Conservation (phyloP, 1,140 invertebrate species). For the Batillaria attramentaria region DNA sequence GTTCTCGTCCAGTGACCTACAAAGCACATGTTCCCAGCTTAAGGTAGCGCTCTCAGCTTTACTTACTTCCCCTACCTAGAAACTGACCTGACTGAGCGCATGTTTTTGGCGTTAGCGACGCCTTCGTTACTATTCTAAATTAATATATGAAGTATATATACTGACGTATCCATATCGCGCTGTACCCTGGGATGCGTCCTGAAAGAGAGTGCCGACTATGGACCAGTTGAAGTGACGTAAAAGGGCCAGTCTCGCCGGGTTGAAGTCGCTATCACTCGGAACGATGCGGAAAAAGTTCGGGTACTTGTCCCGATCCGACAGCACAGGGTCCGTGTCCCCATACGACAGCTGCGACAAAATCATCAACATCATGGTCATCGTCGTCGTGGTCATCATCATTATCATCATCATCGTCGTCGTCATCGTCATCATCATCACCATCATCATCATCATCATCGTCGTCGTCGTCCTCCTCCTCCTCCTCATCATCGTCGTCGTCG, state of each 20-base stretch:
- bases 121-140: too few species aligned
- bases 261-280: slow-evolving; percentile 83
- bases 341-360: slow-evolving; percentile 90
- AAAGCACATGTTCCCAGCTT: too few species aligned
- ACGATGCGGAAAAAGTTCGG: slow-evolving; percentile 86
- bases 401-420: too few species aligned
- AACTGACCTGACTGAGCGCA: too few species aligned
- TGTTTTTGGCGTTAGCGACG: too few species aligned
- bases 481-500: not conserved
- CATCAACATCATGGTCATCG: too few species aligned
- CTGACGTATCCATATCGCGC: slow-evolving; percentile 59
- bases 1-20: too few species aligned
- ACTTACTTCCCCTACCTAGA: too few species aligned
- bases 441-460: not conserved
- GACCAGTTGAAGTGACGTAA: slow-evolving; percentile 97
- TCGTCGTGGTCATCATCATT: not conserved
- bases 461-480: slow-evolving; percentile 13
- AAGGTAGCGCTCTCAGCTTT: too few species aligned
- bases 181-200: slow-evolving; percentile 77
- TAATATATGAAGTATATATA: slow-evolving; percentile 16
- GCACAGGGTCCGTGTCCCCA: slow-evolving; percentile 98
- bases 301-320: slow-evolving; percentile 89
- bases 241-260: slow-evolving; percentile 89
- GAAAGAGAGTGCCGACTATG: slow-evolving; percentile 95
- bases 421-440: not conserved